A percentile compares a stretch with the other conserved stretches of the same genome.
phyloP scores from a whole-genome alignment of 2,113 vertebrate species.

The Polypterus senegalus region DNA sequence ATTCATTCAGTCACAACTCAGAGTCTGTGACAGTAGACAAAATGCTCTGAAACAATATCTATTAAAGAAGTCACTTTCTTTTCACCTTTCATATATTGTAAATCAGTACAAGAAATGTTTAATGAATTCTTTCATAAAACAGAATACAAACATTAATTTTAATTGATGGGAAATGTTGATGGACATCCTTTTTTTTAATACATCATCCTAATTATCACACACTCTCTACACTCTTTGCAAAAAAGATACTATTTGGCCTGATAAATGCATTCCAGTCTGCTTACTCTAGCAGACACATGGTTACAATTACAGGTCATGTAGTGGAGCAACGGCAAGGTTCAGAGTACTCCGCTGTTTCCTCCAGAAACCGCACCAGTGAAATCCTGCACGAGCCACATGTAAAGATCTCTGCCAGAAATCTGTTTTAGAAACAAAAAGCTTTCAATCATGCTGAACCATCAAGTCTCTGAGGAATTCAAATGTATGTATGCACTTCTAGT shows the following conservation, averaged over 20 bases:
- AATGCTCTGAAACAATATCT: too few relatives aligned
- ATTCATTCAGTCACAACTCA: too few relatives aligned
- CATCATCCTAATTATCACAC: neutral
- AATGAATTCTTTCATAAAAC: too few relatives aligned
- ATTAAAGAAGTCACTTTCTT: too few relatives aligned
- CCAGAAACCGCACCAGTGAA: constrained; percentile 6
- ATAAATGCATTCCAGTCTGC: constrained; percentile 31
- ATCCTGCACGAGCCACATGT: neutral
- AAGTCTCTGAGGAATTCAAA: neutral
- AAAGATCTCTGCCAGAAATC: neutral
- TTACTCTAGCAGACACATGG: constrained; percentile 46
- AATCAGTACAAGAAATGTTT: too few relatives aligned
- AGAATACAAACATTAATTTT: too few relatives aligned
- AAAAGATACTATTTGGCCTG: constrained; percentile 18
- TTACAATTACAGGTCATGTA: constrained; percentile 41
- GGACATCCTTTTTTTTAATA: too few relatives aligned
- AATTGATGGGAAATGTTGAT: too few relatives aligned
- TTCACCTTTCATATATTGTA: too few relatives aligned
- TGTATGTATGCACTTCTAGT: neutral
- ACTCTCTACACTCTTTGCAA: neutral
- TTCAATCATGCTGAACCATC: neutral
- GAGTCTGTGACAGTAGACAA: too few relatives aligned
- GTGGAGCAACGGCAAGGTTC: constrained; percentile 2
- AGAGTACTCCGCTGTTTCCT: neutral
- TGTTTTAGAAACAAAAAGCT: neutral